Evolutionary conservation across 2,113 vertebrate species (phyloP).

Genomic region (Melospiza melodia): DNA sequence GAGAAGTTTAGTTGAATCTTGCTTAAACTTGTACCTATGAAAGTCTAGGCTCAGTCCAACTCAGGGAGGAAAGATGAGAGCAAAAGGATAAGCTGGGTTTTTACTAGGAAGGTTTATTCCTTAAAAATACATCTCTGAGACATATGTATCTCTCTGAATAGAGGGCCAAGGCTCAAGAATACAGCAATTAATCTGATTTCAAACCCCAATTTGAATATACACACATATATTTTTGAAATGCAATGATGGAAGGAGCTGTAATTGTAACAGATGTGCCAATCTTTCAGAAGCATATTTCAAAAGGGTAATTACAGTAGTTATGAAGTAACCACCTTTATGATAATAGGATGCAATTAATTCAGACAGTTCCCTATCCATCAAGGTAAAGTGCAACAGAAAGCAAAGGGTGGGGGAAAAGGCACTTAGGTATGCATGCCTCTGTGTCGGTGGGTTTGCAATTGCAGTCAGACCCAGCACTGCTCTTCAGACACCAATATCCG

Average conservation of each 20-base stretch:
- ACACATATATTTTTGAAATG: neutral
- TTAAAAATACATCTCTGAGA: neutral
- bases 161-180: neutral
- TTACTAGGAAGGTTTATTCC: neutral
- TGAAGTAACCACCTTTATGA: neutral
- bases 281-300: neutral
- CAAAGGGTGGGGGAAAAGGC: neutral
- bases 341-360: conserved; percentile 14
- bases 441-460: neutral
- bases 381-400: neutral
- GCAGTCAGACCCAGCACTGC: neutral
- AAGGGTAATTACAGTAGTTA: neutral
- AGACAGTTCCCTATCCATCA: neutral
- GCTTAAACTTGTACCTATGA: neutral
- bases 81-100: neutral
- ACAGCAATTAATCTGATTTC: neutral
- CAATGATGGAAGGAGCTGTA: neutral
- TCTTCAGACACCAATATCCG: neutral
- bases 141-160: neutral
- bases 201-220: neutral
- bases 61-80: neutral
- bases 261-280: neutral
- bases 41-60: neutral
- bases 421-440: neutral
- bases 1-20: neutral